phyloP scores from a whole-genome alignment of 2,797 vertebrate species.

The Fundulus diaphanus region DNA sequence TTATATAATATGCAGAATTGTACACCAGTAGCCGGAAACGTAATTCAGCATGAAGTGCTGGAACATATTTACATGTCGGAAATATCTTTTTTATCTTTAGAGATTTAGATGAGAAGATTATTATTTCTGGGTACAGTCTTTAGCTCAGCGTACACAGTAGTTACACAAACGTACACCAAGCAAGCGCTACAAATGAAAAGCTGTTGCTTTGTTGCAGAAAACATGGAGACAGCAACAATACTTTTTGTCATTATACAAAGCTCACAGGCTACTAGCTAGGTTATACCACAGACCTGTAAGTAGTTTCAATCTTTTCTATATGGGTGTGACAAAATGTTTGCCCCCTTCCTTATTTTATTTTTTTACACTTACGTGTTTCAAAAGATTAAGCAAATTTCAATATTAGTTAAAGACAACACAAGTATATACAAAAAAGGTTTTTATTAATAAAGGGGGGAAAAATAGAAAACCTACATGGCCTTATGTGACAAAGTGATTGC shows the following conservation, averaged over 20 bases:
- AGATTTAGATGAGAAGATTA: conserved; percentile 4
- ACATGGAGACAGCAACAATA: not conserved
- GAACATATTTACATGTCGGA: not conserved
- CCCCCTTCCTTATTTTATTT: too few species aligned
- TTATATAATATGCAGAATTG: conserved; percentile 3
- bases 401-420: too few species aligned
- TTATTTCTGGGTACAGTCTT: conserved; percentile 3
- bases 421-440: too few species aligned
- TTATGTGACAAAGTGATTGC: too few species aligned
- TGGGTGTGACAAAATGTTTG: too few species aligned
- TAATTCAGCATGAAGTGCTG: not conserved
- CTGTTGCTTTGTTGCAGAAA: not conserved
- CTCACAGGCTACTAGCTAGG: not conserved
- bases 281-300: not conserved
- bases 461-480: too few species aligned
- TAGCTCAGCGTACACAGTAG: not conserved
- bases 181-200: not conserved
- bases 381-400: too few species aligned
- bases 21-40: not conserved
- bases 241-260: not conserved
- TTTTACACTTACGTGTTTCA: too few species aligned
- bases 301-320: not conserved
- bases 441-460: too few species aligned
- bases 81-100: not conserved
- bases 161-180: not conserved